Evolutionary conservation across 1,140 invertebrate species (phyloP).

Genomic region (Colletes latitarsis): DNA sequence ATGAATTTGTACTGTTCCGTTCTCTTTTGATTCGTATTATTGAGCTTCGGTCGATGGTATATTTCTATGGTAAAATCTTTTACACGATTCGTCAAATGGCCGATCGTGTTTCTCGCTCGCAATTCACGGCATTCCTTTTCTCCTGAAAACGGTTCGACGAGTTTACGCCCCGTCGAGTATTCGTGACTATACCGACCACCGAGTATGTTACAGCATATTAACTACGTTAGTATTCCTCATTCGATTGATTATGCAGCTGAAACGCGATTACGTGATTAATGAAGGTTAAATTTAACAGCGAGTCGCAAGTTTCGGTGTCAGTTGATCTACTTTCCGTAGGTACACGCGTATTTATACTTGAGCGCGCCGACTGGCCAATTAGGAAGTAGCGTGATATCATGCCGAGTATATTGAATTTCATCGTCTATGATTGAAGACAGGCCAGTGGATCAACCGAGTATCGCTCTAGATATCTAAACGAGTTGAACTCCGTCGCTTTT

Average conservation of each 20-base stretch:
- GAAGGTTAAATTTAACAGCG: slow-evolving; percentile 42
- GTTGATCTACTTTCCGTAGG: slow-evolving; percentile 20
- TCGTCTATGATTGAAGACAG: background rate
- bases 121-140: slow-evolving; percentile 11
- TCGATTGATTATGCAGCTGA: slow-evolving; percentile 42
- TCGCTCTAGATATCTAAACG: background rate
- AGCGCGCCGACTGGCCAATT: background rate
- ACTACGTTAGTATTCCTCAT: slow-evolving; percentile 59
- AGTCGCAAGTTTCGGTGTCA: slow-evolving; percentile 22
- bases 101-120: slow-evolving; percentile 7
- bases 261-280: slow-evolving; percentile 54
- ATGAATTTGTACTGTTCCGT: slow-evolving; percentile 1
- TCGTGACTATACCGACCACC: slow-evolving; percentile 66
- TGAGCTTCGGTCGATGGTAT: slow-evolving; percentile 19
- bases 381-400: no score
- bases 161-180: slow-evolving; percentile 61
- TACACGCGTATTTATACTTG: no score
- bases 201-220: slow-evolving; percentile 62
- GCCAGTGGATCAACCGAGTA: slow-evolving; percentile 3
- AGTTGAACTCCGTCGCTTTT: background rate
- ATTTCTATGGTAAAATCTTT: slow-evolving; percentile 29
- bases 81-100: slow-evolving; percentile 32
- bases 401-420: background rate
- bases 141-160: slow-evolving; percentile 46
- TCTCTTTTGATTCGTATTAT: background rate